These are phyloP conservation scores for Ditula angustiorana DNA, from an alignment of 2,888 invertebrate species.

Conservation along the genomic window DNA sequence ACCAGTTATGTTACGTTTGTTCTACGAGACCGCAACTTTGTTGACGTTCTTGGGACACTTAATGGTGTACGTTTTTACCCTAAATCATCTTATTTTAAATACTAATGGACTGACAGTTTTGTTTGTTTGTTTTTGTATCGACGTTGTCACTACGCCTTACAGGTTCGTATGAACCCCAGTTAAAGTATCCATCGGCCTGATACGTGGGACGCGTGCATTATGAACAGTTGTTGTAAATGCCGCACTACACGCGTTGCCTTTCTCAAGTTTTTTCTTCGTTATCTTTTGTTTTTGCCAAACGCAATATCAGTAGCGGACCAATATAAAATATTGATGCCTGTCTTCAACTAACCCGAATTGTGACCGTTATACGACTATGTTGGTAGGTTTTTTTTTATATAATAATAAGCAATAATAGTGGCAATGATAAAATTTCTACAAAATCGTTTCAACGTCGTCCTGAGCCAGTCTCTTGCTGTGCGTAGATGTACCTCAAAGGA, in stretches of 20 bases:
- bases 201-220: no score
- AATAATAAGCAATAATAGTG: not conserved
- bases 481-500: conserved; percentile 35
- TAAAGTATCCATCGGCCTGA: not conserved
- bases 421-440: conserved; percentile 5
- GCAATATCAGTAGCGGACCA: conserved; percentile 28
- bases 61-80: conserved; percentile 20
- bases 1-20: conserved; percentile 56
- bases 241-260: not conserved
- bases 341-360: not conserved
- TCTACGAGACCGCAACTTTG: conserved; percentile 29
- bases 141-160: not conserved
- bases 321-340: conserved; percentile 3
- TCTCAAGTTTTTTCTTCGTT: not conserved
- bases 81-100: conserved; percentile 13
- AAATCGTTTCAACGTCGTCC: conserved; percentile 16
- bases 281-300: conserved; percentile 4
- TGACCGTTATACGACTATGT: not conserved
- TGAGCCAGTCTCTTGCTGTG: conserved; percentile 21
- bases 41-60: conserved; percentile 37
- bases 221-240: not conserved
- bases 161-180: not conserved
- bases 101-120: conserved; percentile 23
- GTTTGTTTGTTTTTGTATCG: conserved; percentile 10
- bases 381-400: conserved; percentile 4